Percentiles rank a stretch among this genome's conserved stretches.
Conservation (phyloP, 2,888 invertebrate genomes). For the Drosophila testacea region DNA sequence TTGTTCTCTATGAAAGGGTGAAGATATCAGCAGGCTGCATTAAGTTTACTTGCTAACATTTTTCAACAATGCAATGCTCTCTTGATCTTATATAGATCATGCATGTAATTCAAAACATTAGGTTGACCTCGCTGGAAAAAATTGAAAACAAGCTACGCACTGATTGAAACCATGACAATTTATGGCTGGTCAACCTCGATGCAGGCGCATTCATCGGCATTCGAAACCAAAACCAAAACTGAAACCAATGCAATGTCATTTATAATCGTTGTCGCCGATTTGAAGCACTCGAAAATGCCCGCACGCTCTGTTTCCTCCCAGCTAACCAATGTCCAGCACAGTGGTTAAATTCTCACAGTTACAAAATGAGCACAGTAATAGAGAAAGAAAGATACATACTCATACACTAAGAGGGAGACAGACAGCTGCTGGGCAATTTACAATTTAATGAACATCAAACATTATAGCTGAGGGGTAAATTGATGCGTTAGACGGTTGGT, state of each 20-base stretch:
- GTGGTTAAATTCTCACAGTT: slow-evolving; percentile 47
- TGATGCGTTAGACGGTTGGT: slow-evolving; percentile 50
- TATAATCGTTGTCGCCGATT: slow-evolving; percentile 73
- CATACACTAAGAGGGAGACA: slow-evolving; percentile 12
- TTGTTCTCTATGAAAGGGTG: neutral
- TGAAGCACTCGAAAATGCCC: slow-evolving; percentile 16
- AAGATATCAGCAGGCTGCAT: slow-evolving; percentile 4
- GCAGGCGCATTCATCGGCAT: slow-evolving; percentile 68
- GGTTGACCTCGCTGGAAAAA: slow-evolving; percentile 32
- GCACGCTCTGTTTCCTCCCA: neutral
- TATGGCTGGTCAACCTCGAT: slow-evolving; percentile 41
- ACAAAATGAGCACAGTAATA: slow-evolving; percentile 18
- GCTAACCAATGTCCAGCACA: slow-evolving; percentile 44
- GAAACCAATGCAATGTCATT: slow-evolving; percentile 74
- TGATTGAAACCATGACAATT: slow-evolving; percentile 53
- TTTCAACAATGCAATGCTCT: neutral
- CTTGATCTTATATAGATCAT: neutral
- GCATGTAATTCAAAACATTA: slow-evolving; percentile 13
- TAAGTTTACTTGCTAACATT: neutral
- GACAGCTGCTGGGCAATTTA: slow-evolving; percentile 63
- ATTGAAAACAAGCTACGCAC: slow-evolving; percentile 33
- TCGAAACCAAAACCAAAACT: slow-evolving; percentile 39
- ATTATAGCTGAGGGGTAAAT: slow-evolving; percentile 39
- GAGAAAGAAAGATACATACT: slow-evolving; percentile 6
- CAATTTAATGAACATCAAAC: slow-evolving; percentile 53